phyloP scores from a whole-genome alignment of 2,113 vertebrate species.

The Callorhinus ursinus region DNA sequence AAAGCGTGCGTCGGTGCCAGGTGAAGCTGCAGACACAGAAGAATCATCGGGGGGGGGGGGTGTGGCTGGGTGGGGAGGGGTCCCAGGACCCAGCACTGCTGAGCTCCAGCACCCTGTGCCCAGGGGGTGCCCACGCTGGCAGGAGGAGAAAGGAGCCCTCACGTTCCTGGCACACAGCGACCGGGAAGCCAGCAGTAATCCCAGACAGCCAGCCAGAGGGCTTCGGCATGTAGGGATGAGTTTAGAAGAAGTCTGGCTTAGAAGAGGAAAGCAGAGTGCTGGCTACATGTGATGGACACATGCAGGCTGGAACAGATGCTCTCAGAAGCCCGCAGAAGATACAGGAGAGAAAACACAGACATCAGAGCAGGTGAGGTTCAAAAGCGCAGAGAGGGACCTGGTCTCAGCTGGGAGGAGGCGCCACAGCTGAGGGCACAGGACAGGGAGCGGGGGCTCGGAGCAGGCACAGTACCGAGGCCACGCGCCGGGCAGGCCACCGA shows the following conservation, averaged over 20 bases:
- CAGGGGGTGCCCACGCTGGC: background rate
- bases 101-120: background rate
- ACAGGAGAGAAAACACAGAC: background rate
- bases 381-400: too few species aligned
- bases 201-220: background rate
- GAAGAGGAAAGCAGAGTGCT: background rate
- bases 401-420: background rate
- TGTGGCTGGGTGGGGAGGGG: background rate
- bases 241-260: too few species aligned
- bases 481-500: rapidly evolving
- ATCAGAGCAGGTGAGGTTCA: background rate
- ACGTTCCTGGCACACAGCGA: background rate
- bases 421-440: too few species aligned
- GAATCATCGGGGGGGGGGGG: background rate
- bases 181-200: background rate
- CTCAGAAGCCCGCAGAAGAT: background rate
- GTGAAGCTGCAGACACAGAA: background rate
- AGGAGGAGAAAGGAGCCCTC: background rate
- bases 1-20: background rate
- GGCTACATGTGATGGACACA: too few species aligned
- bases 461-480: background rate
- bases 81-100: background rate
- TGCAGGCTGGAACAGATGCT: background rate
- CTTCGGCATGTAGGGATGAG: background rate
- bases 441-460: background rate